Conservation (phyloP, 2,113 vertebrate genomes). For the Protomyctophum bolini region DNA sequence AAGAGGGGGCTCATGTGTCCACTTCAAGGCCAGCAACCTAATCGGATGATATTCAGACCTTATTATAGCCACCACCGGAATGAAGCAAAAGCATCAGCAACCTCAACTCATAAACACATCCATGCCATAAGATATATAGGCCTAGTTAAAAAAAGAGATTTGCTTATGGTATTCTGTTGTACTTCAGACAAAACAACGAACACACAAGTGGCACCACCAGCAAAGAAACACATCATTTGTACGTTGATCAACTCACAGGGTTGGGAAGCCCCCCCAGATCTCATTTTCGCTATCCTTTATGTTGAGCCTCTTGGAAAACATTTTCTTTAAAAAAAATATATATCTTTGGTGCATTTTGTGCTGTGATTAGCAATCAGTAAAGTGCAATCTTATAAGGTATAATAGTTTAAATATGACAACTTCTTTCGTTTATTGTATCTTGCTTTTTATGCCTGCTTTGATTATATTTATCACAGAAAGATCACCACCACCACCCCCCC, state of each 20-base stretch:
- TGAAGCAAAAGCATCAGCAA: slow-evolving; percentile 40
- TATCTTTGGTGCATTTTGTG: slow-evolving; percentile 76
- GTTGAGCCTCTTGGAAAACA: slow-evolving; percentile 62
- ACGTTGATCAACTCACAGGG: slow-evolving; percentile 12
- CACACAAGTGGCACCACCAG: slow-evolving; percentile 58
- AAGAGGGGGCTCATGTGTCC: slow-evolving; percentile 41
- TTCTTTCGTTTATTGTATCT: slow-evolving; percentile 61
- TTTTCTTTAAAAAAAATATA: slow-evolving; percentile 46
- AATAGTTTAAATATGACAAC: slow-evolving; percentile 64
- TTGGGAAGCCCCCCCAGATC: slow-evolving; percentile 13
- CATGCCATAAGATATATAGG: slow-evolving; percentile 8
- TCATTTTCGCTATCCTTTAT: slow-evolving; percentile 54
- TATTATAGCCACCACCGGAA: slow-evolving; percentile 42
- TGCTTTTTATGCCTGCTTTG: slow-evolving; percentile 64
- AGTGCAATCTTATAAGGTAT: slow-evolving; percentile 79
- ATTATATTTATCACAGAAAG: slow-evolving; percentile 57
- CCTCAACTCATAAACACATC: slow-evolving; percentile 18
- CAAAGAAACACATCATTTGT: slow-evolving; percentile 39
- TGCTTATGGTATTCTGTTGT: slow-evolving; percentile 28
- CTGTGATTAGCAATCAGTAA: slow-evolving; percentile 84
- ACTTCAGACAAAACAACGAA: slow-evolving; percentile 27
- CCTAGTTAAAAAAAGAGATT: slow-evolving; percentile 14
- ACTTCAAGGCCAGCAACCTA: slow-evolving; percentile 45
- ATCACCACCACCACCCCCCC: no score
- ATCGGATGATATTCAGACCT: slow-evolving; percentile 33